Conservation (phyloP, 2,797 vertebrate genomes). For the Semotilus atromaculatus region DNA sequence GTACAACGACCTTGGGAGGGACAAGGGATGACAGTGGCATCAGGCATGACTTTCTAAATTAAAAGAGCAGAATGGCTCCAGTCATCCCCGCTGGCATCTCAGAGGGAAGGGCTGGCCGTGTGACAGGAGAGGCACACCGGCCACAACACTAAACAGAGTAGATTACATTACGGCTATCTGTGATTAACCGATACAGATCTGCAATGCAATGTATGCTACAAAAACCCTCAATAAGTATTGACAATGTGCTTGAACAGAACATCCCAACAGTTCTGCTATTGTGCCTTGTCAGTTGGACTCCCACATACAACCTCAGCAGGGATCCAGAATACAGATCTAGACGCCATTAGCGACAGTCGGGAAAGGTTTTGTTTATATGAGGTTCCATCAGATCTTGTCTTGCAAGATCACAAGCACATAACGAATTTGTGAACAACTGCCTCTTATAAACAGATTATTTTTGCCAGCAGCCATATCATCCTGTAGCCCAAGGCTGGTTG, state of each 20-base stretch:
- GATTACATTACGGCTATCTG: slow-evolving; percentile 49
- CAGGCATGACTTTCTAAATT: slow-evolving; percentile 53
- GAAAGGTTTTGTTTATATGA: neutral
- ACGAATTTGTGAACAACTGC: neutral
- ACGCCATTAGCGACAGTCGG: neutral
- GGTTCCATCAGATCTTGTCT: neutral
- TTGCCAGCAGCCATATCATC: too few relatives aligned
- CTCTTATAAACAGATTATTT: neutral
- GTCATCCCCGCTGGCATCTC: slow-evolving; percentile 29
- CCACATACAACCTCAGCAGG: slow-evolving; percentile 4
- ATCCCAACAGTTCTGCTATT: slow-evolving; percentile 2
- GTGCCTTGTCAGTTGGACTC: slow-evolving; percentile 17
- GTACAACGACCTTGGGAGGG: slow-evolving; percentile 48
- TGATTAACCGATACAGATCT: slow-evolving; percentile 42
- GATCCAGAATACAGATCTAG: slow-evolving; percentile 26
- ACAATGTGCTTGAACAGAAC: slow-evolving; percentile 20
- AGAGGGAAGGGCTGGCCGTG: slow-evolving; percentile 19
- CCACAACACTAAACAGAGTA: slow-evolving; percentile 33
- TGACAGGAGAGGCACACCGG: slow-evolving; percentile 33
- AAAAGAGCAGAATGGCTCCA: slow-evolving; percentile 53
- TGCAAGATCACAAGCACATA: neutral
- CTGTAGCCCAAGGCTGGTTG: too few relatives aligned
- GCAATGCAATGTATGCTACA: slow-evolving; percentile 25
- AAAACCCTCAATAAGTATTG: slow-evolving; percentile 37
- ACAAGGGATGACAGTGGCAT: slow-evolving; percentile 32